phyloP scores from a whole-genome alignment of 2,113 vertebrate genomes.

The Plecturocebus donacophilus region DNA sequence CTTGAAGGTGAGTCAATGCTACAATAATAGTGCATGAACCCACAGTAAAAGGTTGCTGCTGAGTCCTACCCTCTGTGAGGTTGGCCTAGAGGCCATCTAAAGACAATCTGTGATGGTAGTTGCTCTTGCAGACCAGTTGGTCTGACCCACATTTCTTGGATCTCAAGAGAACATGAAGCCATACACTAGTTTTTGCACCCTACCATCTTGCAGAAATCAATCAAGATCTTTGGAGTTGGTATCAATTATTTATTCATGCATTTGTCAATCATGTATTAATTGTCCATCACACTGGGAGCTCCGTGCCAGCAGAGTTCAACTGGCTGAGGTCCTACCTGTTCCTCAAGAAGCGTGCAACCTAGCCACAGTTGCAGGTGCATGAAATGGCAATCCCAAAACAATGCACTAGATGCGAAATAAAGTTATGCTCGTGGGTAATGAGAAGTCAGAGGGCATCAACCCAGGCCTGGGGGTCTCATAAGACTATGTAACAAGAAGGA shows the following conservation, averaged over 20 bases:
- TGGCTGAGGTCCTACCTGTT: background rate
- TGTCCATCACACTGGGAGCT: background rate
- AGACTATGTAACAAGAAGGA: background rate
- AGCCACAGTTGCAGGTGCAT: background rate
- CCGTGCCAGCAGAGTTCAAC: background rate
- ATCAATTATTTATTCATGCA: background rate
- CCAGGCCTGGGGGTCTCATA: background rate
- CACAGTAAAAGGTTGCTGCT: background rate
- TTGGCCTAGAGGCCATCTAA: background rate
- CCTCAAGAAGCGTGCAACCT: background rate
- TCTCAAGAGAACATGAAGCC: background rate
- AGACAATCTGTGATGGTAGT: background rate
- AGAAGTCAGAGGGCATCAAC: background rate
- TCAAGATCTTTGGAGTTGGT: background rate
- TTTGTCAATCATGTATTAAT: background rate
- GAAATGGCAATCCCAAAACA: background rate
- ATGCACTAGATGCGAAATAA: background rate
- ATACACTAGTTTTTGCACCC: background rate
- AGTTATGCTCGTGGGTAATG: background rate
- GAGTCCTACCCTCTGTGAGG: background rate
- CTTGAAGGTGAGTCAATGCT: background rate
- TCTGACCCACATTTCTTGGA: background rate
- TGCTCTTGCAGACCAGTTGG: background rate
- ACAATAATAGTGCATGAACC: background rate
- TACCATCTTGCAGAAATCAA: background rate